These are phyloP conservation scores for Vireo griseus DNA, from an alignment of 2,797 vertebrate species.

Conservation along the genomic window DNA sequence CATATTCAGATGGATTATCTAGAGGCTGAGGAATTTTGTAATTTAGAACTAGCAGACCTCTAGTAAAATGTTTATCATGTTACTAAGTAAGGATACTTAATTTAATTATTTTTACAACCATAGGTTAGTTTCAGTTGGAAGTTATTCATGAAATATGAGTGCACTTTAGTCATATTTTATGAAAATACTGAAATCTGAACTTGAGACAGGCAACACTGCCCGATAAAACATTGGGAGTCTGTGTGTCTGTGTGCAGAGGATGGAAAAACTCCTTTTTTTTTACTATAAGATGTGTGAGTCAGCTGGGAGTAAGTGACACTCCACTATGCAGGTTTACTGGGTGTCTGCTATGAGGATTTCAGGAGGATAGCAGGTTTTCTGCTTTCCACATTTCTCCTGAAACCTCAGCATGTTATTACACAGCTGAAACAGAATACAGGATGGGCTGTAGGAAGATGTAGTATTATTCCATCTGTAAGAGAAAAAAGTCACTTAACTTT, in stretches of 20 bases:
- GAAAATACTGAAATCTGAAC: background rate
- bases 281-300: background rate
- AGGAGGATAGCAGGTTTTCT: background rate
- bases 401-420: background rate
- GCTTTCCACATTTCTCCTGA: background rate
- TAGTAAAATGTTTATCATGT: background rate
- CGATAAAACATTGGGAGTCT: background rate
- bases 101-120: background rate
- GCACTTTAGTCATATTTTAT: background rate
- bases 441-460: background rate
- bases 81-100: background rate
- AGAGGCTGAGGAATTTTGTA: background rate
- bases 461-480: constrained; percentile 13
- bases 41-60: background rate
- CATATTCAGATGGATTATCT: background rate
- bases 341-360: background rate
- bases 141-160: background rate
- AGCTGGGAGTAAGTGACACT: background rate
- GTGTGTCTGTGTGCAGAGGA: background rate
- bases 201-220: background rate
- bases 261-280: background rate
- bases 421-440: background rate
- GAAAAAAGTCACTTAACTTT: constrained; percentile 7
- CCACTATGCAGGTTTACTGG: background rate
- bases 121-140: background rate